A percentile compares a stretch with the other conserved stretches of the same genome.
These are phyloP conservation scores for Xestia sexstrigata DNA, from an alignment of 2,888 invertebrate genomes.

Conservation along the genomic window DNA sequence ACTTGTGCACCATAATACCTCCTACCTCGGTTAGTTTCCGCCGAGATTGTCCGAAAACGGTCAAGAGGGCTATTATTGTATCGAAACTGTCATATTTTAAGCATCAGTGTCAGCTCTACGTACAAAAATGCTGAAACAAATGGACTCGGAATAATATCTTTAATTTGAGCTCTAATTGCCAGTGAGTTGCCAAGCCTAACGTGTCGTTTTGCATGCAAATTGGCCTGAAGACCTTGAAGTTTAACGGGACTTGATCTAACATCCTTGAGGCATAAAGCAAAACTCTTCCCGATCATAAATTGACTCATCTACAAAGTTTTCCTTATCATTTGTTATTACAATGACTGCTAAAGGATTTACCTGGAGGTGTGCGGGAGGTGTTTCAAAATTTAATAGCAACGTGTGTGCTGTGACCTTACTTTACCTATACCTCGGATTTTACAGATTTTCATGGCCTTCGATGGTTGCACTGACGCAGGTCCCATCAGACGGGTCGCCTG, in stretches of 20 bases:
- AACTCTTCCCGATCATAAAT: not conserved
- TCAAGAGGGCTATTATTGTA: not conserved
- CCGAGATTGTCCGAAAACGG: no score
- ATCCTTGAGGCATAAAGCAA: not conserved
- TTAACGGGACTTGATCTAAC: not conserved
- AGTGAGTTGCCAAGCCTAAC: not conserved
- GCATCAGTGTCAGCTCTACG: not conserved
- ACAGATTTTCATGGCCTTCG: not conserved
- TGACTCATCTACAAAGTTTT: not conserved
- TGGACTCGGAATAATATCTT: not conserved
- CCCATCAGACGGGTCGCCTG: not conserved
- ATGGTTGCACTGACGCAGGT: not conserved
- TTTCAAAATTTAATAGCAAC: not conserved
- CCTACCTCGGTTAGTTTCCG: not conserved
- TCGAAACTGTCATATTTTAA: not conserved
- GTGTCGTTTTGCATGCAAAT: constrained; percentile 1
- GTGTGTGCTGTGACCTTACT: not conserved
- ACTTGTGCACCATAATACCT: not conserved
- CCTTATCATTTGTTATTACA: not conserved
- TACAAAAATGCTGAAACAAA: not conserved
- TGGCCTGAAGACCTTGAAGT: not conserved
- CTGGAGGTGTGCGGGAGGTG: not conserved
- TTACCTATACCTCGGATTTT: no score
- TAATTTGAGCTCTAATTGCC: constrained; percentile 1
- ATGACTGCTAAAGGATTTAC: constrained; percentile 2